Evolutionary conservation across 2,888 invertebrate species (phyloP), one percentile per base, ranked within the genome.

Genomic region (Stegana nigrithorax): DNA sequence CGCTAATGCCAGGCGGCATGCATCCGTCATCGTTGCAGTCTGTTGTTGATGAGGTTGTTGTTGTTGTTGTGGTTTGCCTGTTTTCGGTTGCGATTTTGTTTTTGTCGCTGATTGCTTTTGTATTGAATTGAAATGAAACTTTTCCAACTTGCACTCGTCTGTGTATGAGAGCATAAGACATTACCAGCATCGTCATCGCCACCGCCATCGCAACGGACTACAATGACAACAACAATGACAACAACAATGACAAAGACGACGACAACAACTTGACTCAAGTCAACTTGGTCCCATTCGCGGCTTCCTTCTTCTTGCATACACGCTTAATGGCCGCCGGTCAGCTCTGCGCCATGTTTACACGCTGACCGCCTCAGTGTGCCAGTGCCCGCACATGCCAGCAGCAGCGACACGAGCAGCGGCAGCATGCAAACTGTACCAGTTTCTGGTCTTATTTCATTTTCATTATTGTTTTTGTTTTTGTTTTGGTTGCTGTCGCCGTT

Each of bases 21-120:
- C 51, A 67, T 71, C 75, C 76, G 67, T 76, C 75, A 76, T 76
- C 78, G 78, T 78, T 76, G 74, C 78, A 70, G 75, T 76, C 78
- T 78, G 78, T 75, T 47, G 47, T n/a, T 8, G n/a, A n/a, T 32
- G 32, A 2, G 6, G 2, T 32, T 32, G 8, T 32, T 32, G 8
- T n/a, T 32, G 8, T 5, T 32, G 8, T n/a, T 32, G 8, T 2
- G 10, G n/a, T 32, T 2, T 1, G n/a, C 14, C 10, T 47, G 47
- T 55, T 25, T 55, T 12, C 8, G 36, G 32, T 7, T 53, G 29
- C 25, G 26, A 29, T 25, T 53, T 23, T 14, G 5, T 14, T 17
- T 55, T 69, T 77, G 74, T 74, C 68, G 72, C 26, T 44, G 47
- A 21, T 14, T 25, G 29, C 47, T 59, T 14, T n/a, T 14, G 36